A percentile compares a stretch with the other conserved stretches of the same genome.
phyloP scores from a whole-genome alignment of 2,797 vertebrate species.

The Coregonus ussuriensis region DNA sequence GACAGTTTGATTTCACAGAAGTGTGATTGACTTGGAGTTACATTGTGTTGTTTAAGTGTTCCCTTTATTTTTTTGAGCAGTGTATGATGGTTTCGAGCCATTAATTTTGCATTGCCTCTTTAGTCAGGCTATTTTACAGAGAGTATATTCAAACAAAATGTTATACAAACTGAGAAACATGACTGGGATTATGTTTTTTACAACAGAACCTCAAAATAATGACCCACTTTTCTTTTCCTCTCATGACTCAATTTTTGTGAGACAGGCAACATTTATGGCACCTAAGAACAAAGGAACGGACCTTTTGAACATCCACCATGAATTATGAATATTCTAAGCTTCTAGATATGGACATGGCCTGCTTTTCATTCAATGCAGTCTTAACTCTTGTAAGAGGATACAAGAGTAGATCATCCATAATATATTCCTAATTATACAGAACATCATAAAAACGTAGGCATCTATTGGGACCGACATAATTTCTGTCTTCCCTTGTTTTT shows the following conservation, averaged over 20 bases:
- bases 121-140: no score
- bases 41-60: no score
- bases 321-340: not conserved
- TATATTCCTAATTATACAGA: not conserved
- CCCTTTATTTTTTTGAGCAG: no score
- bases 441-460: not conserved
- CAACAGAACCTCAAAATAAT: not conserved
- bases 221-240: not conserved
- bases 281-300: not conserved
- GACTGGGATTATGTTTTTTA: not conserved
- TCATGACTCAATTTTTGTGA: not conserved
- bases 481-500: not conserved
- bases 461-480: not conserved
- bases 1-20: no score
- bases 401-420: not conserved
- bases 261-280: not conserved
- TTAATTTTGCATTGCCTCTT: no score
- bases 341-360: not conserved
- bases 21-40: no score
- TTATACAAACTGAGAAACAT: not conserved
- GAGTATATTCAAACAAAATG: not conserved
- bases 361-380: not conserved
- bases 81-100: no score
- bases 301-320: not conserved
- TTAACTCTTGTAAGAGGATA: not conserved